These are phyloP conservation scores for Lymantria monacha DNA, from an alignment of 2,888 invertebrate species.

Conservation along the genomic window DNA sequence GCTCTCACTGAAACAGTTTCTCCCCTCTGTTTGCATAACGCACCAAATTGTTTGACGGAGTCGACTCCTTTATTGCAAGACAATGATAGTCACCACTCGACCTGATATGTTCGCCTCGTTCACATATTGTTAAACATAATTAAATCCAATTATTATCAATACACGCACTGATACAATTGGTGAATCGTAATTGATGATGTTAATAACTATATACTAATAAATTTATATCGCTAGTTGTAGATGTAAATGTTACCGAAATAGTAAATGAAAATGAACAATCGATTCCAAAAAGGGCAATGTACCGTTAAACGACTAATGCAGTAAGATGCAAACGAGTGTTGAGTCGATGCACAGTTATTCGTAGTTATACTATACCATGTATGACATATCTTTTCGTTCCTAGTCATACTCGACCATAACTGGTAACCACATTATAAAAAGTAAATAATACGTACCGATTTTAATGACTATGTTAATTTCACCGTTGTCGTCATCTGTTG, in stretches of 20 bases:
- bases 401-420: conserved; percentile 15
- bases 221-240: conserved; percentile 1
- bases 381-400: conserved; percentile 38
- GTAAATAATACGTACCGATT: conserved; percentile 41
- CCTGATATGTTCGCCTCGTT: conserved; percentile 13
- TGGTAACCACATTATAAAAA: conserved; percentile 43
- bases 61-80: conserved; percentile 46
- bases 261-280: conserved; percentile 47
- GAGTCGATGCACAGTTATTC: conserved; percentile 39
- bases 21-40: conserved; percentile 67
- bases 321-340: conserved; percentile 56
- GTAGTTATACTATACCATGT: conserved; percentile 44
- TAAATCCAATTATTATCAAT: conserved; percentile 19
- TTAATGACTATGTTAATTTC: conserved; percentile 50
- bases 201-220: conserved; percentile 13
- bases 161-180: conserved; percentile 7
- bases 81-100: conserved; percentile 28
- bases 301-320: conserved; percentile 61
- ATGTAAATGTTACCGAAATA: conserved; percentile 18
- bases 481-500: conserved; percentile 27
- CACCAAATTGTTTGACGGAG: conserved; percentile 49
- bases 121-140: conserved; percentile 21
- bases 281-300: conserved; percentile 55
- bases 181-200: conserved; percentile 10
- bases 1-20: conserved; percentile 70